Conservation (phyloP, 1,140 invertebrate genomes). For the Sesamia nonagrioides region DNA sequence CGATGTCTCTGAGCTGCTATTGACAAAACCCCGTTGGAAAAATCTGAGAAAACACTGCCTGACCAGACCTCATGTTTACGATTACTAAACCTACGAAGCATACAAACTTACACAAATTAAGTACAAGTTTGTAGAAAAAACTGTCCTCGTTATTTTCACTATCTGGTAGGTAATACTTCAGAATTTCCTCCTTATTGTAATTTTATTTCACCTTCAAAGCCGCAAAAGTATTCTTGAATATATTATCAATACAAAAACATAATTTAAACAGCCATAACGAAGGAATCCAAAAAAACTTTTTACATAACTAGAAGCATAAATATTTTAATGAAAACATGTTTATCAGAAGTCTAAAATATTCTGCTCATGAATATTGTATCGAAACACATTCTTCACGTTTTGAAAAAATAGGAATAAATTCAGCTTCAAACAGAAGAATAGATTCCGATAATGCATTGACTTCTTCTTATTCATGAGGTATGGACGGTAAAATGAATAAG, state of each 20-base stretch:
- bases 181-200: not conserved
- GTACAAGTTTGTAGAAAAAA: no score
- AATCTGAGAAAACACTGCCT: no score
- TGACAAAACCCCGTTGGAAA: no score
- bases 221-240: not conserved
- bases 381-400: slow-evolving; percentile 4
- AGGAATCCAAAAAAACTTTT: not conserved
- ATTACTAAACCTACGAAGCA: no score
- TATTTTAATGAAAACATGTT: not conserved
- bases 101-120: no score
- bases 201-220: not conserved
- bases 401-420: slow-evolving; percentile 23
- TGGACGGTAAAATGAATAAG: not conserved
- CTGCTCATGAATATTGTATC: slow-evolving; percentile 18
- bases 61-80: no score
- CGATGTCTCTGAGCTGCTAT: no score
- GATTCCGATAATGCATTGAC: slow-evolving; percentile 54
- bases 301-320: not conserved
- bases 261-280: not conserved
- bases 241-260: not conserved
- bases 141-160: no score
- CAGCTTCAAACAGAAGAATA: slow-evolving; percentile 43
- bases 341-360: not conserved
- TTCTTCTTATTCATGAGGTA: slow-evolving; percentile 55
- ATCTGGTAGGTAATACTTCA: no score